Percentiles rank a stretch among this genome's conserved stretches.
Conservation (phyloP, 92 coral and sea anemone genomes). For the Porites divaricata region DNA sequence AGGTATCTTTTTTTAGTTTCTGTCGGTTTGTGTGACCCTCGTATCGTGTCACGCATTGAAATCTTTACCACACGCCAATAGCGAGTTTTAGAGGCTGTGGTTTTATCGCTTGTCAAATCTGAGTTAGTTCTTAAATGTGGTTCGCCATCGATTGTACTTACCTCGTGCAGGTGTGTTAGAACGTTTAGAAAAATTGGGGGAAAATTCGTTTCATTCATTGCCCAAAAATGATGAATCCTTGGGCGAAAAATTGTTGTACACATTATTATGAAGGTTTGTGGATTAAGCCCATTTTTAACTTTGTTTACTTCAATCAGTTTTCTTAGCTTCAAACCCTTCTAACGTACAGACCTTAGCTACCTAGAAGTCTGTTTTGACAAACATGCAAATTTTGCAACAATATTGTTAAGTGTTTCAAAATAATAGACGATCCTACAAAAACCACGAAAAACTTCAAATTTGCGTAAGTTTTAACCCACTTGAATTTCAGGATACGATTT, state of each 20-base stretch:
- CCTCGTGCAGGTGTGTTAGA: conserved; percentile 16
- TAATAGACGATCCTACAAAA: not conserved
- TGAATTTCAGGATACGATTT: not conserved
- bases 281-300: not conserved
- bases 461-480: not conserved
- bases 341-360: not conserved
- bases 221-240: not conserved
- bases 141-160: not conserved
- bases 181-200: not conserved
- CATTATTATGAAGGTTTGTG: not conserved
- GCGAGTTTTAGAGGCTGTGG: not conserved
- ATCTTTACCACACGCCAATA: not conserved
- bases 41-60: not conserved
- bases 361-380: not conserved
- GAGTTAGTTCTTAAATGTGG: conserved; percentile 13
- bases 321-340: not conserved
- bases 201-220: not conserved
- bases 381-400: conserved; percentile 2
- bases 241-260: too few species aligned
- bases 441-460: not conserved
- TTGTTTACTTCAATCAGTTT: not conserved
- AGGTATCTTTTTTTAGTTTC: not conserved
- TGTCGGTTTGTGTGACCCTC: not conserved
- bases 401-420: not conserved
- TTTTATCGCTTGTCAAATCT: conserved; percentile 5